A percentile compares a stretch with the other conserved stretches of the same genome.
These are phyloP conservation scores for Phoxinus dragarum DNA, from an alignment of 2,797 vertebrate genomes.

Conservation along the genomic window DNA sequence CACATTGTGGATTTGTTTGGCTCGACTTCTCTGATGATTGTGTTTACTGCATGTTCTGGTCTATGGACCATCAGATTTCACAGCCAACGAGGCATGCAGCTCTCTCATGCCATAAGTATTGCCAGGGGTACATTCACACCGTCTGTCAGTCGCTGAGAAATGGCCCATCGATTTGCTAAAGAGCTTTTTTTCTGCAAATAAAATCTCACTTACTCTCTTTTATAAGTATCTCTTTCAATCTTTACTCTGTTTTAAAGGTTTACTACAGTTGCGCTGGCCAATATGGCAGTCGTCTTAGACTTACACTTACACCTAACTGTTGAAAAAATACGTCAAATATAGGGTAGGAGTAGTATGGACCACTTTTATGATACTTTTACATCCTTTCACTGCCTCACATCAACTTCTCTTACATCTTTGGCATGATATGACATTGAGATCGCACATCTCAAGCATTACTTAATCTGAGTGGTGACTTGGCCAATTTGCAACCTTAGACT, in stretches of 20 bases:
- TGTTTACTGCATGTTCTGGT: slow-evolving; percentile 35
- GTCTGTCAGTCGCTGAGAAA: slow-evolving; percentile 31
- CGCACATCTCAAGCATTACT: slow-evolving; percentile 25
- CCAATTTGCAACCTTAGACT: slow-evolving; percentile 27
- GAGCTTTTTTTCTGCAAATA: slow-evolving; percentile 19
- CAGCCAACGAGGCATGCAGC: slow-evolving; percentile 15
- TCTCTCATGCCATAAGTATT: slow-evolving; percentile 19
- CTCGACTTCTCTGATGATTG: neutral
- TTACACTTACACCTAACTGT: neutral
- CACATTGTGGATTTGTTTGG: slow-evolving; percentile 20
- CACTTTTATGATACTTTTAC: neutral
- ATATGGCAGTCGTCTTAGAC: neutral
- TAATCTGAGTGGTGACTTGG: slow-evolving; percentile 17
- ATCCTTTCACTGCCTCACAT: slow-evolving; percentile 1
- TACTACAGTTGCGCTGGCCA: neutral
- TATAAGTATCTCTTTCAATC: slow-evolving; percentile 15
- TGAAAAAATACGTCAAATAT: neutral
- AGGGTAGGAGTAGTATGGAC: neutral
- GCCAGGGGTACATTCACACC: slow-evolving; percentile 24
- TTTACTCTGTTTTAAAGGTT: neutral
- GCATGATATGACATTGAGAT: slow-evolving; percentile 12
- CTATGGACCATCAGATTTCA: slow-evolving; percentile 35
- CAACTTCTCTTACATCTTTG: slow-evolving; percentile 2
- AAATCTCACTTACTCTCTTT: neutral
- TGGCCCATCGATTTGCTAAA: slow-evolving; percentile 22